Evolutionary conservation across 2,113 vertebrate genomes (phyloP), one percentile per base, ranked within the genome.

Genomic region (Dascyllus trimaculatus): DNA sequence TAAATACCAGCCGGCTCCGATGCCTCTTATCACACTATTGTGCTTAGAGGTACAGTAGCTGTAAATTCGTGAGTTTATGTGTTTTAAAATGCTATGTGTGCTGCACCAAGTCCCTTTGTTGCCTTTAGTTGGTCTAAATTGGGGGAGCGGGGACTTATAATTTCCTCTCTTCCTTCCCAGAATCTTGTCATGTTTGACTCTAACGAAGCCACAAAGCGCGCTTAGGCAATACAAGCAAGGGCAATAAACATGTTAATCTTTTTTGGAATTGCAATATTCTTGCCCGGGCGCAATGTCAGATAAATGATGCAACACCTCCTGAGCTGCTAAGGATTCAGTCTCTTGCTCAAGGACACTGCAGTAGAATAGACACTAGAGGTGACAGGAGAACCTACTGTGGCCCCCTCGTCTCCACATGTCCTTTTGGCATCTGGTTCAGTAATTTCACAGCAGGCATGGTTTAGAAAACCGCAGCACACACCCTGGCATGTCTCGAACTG

Each of bases 331-430:
- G 63, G 69, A 57, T 75, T 74, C 4, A 8, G 67, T 64, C 40
- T 75, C 72, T 87, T 61, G 73, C 81, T 88, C 71, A 78, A 81
- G 68, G 85, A 79, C 48, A 65, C 53, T 48, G 71, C 59, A 78
- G 71, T 3, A 52, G 75, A 67, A 67, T 17, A 64, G 69, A 71
- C 53, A 66, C 56, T 59, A 40, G 5, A 15, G 63, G 61, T 77
- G 65, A 88, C 71, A 82, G 70, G 29, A 25, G 8, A 71, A 75
- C 38, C 61, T 62, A 8, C 38, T 35, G 45, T 71, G 70, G 66
- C 67, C 71, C 67, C 71, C 62, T 69, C 69, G 57, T 68, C 60
- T 62, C 29, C 66, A 67, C 29, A 21, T 63, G 71, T 26, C 65
- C 70, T 84, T 66, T 80, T 78, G 78, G 78, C 69, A 52, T 85